Conservation (phyloP, 2,113 vertebrate species). For the Oncorhynchus clarkii region DNA sequence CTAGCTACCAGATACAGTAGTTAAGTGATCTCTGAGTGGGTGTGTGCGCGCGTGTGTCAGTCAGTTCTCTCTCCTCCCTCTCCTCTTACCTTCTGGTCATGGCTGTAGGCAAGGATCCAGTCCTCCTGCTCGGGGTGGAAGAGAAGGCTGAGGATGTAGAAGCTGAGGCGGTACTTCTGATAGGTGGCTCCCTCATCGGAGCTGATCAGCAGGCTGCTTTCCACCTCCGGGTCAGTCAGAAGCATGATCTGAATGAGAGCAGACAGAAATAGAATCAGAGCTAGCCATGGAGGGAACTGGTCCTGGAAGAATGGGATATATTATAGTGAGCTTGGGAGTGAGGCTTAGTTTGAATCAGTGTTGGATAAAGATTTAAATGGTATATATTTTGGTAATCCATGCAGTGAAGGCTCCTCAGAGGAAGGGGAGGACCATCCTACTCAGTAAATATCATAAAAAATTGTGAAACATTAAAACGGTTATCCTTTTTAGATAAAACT, state of each 20-base stretch:
- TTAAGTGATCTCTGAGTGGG: background rate
- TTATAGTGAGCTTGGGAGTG: too few species aligned
- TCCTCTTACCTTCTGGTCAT: conserved; percentile 92
- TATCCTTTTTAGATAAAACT: too few species aligned
- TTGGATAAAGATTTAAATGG: too few species aligned
- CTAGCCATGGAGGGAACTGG: background rate
- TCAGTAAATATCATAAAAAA: too few species aligned
- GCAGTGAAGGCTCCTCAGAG: too few species aligned
- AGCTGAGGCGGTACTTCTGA: conserved; percentile 93
- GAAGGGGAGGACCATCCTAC: too few species aligned
- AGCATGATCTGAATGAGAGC: conserved; percentile 86
- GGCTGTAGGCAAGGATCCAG: conserved; percentile 97
- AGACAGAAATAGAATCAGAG: background rate
- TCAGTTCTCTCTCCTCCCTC: background rate
- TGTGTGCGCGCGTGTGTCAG: background rate
- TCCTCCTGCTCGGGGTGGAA: conserved; percentile 97
- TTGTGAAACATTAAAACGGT: too few species aligned
- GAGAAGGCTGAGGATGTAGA: conserved; percentile 94
- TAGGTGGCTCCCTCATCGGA: conserved; percentile 96
- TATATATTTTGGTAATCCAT: too few species aligned
- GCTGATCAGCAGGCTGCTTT: conserved; percentile 97
- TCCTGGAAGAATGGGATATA: too few species aligned
- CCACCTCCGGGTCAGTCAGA: conserved; percentile 93
- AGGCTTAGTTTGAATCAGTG: too few species aligned
- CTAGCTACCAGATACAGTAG: background rate